Percentiles rank a stretch among this genome's conserved stretches.
These are phyloP conservation scores for Nyctereutes procyonoides DNA, from an alignment of 2,113 vertebrate species.

Conservation along the genomic window DNA sequence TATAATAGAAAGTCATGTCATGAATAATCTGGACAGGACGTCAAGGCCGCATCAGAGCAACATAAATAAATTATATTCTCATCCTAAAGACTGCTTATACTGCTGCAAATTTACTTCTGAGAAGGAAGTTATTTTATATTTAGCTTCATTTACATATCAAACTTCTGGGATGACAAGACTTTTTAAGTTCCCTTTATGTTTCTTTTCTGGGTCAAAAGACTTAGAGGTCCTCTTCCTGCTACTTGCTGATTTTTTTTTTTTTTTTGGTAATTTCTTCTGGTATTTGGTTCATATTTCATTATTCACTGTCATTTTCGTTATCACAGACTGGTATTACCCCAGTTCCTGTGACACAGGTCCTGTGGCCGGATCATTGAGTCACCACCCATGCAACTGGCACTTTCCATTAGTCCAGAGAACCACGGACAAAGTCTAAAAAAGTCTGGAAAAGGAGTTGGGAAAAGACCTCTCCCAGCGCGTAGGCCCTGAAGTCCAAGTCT, in stretches of 20 bases:
- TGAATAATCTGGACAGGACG: background rate
- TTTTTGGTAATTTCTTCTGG: background rate
- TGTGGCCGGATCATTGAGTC: background rate
- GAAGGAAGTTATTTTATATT: background rate
- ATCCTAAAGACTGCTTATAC: background rate
- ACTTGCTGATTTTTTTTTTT: background rate
- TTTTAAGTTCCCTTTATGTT: background rate
- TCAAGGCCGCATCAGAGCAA: background rate
- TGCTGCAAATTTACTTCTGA: background rate
- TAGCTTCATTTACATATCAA: constrained; percentile 18
- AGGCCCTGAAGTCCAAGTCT: background rate
- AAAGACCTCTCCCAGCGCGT: background rate
- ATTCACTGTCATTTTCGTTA: background rate
- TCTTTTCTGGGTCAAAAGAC: background rate
- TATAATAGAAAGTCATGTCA: background rate
- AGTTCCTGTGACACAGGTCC: background rate
- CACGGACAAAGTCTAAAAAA: background rate
- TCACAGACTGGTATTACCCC: background rate
- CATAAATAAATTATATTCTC: background rate
- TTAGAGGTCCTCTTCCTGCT: background rate
- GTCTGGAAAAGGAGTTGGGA: background rate
- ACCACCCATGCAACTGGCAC: background rate
- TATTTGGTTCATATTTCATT: background rate
- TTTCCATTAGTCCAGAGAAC: background rate
- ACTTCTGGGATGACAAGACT: background rate